Conservation (phyloP, 2,797 vertebrate genomes). For the Lagocephalus sceleratus region DNA sequence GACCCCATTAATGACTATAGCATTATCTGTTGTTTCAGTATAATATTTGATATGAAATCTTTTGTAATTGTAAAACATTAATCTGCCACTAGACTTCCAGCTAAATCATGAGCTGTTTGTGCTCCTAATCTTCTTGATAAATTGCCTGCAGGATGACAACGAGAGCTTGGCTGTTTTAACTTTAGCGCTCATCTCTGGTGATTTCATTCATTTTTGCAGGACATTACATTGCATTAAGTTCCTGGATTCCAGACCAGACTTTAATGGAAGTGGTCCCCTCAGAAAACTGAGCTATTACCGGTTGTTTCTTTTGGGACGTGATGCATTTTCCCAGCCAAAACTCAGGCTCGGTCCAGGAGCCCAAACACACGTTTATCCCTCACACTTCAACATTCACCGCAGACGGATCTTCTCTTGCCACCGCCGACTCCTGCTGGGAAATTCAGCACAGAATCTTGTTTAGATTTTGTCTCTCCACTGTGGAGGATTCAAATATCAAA, state of each 20-base stretch:
- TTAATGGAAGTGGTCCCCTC: conserved; percentile 60
- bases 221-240: conserved; percentile 63
- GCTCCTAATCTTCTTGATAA: conserved; percentile 32
- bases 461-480: no score
- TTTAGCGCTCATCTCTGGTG: conserved; percentile 62
- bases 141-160: conserved; percentile 43
- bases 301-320: conserved; percentile 45
- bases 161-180: conserved; percentile 32
- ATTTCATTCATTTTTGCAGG: conserved; percentile 60
- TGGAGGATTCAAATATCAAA: no score
- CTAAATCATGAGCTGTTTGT: conserved; percentile 13
- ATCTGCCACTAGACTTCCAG: no score
- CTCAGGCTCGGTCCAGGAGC: conserved; percentile 31
- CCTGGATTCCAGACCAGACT: conserved; percentile 45
- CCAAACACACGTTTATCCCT: neutral
- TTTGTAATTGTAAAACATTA: no score
- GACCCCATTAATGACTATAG: no score
- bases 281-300: conserved; percentile 55
- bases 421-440: conserved; percentile 21
- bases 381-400: no score
- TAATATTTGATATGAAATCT: no score
- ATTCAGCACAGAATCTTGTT: no score
- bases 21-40: no score
- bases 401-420: conserved; percentile 30
- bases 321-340: conserved; percentile 52